Evolutionary conservation across 2,113 vertebrate genomes (phyloP).

Genomic region (Zapornia atra): DNA sequence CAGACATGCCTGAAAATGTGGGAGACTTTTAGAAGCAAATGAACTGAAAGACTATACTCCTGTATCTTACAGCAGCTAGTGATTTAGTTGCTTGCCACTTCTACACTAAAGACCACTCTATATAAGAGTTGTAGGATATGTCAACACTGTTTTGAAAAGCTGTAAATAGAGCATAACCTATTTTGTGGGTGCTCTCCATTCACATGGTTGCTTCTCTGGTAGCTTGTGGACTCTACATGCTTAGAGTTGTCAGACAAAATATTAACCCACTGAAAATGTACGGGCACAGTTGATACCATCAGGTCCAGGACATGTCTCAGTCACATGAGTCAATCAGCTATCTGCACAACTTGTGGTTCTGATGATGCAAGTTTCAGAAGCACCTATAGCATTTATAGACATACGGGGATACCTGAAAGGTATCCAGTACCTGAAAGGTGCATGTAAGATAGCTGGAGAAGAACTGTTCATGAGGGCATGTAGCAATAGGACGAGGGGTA

Average conservation of each 20-base stretch:
- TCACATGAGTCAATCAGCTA: not conserved
- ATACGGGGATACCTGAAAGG: not conserved
- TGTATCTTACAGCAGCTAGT: not conserved
- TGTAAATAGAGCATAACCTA: not conserved
- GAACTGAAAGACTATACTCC: not conserved
- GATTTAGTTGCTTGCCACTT: not conserved
- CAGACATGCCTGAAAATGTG: slow-evolving; percentile 11
- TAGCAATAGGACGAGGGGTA: too few species aligned
- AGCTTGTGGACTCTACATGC: not conserved
- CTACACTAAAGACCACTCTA: not conserved
- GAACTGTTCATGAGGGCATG: too few species aligned
- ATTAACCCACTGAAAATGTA: not conserved
- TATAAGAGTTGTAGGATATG: not conserved
- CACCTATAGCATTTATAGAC: not conserved
- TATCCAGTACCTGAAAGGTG: too few species aligned
- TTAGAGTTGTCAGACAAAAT: not conserved
- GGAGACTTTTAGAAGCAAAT: slow-evolving; percentile 28
- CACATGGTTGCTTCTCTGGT: not conserved
- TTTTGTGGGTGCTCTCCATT: not conserved
- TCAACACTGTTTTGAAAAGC: not conserved
- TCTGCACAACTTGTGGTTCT: not conserved
- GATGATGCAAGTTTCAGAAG: not conserved
- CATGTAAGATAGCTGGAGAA: too few species aligned
- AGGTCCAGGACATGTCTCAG: not conserved
- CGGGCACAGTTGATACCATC: not conserved